Conservation (phyloP, 1,140 invertebrate genomes). For the Habropoda laboriosa region DNA sequence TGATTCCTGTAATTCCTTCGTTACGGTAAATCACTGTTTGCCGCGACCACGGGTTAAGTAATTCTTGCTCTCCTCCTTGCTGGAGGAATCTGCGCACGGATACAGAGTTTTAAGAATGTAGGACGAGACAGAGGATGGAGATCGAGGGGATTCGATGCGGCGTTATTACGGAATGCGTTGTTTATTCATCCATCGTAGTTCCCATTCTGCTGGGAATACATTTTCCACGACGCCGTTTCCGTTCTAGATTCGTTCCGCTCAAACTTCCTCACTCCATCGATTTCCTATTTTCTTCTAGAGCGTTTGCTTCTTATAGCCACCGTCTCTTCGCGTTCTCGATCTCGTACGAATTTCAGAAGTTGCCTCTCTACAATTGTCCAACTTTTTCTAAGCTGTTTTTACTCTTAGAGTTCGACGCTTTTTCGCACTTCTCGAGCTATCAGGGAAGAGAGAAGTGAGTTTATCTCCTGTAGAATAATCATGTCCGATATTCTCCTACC, state of each 20-base stretch:
- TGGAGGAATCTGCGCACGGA: too few species aligned
- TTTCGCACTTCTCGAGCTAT: too few species aligned
- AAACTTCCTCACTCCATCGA: conserved; percentile 15
- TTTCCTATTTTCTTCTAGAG: neutral
- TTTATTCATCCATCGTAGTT: neutral
- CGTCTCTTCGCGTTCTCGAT: too few species aligned
- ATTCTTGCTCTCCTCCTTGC: too few species aligned
- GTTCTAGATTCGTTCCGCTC: neutral
- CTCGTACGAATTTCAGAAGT: too few species aligned
- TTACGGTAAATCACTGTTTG: conserved; percentile 21
- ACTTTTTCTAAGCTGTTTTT: too few species aligned
- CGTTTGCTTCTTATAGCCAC: neutral
- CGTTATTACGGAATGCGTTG: neutral
- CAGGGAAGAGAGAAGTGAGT: too few species aligned
- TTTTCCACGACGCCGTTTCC: neutral
- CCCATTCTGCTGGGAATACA: neutral
- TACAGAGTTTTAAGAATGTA: too few species aligned
- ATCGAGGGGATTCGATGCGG: neutral
- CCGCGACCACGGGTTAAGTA: neutral
- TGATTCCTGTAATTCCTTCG: conserved; percentile 42
- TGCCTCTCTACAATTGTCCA: too few species aligned
- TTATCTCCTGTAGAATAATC: too few species aligned
- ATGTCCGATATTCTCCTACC: too few species aligned
- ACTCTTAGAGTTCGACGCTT: too few species aligned
- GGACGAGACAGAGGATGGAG: neutral